Base-by-base conservation (phyloP, 2,113 vertebrate species). In the Pimephales promelas region DNA sequence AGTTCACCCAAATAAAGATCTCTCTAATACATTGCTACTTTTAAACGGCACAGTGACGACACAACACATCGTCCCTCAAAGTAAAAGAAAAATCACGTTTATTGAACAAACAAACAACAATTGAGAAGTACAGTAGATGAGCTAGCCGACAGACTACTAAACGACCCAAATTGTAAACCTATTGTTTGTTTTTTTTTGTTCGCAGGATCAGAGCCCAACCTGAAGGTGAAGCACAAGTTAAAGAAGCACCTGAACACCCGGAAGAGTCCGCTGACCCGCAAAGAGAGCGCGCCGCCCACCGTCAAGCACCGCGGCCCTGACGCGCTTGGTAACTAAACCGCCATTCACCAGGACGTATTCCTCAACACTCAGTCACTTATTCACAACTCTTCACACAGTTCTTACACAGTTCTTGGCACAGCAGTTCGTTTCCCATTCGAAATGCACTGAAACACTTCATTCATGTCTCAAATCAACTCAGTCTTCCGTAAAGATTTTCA, bases 151-250 rank as follows among this genome's bases (percentile, higher is more conserved):
- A 26, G n/a, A 13, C 5, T 26, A 61, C 11, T 26, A 14, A 14
- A 28, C 1, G 6, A 43, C 70, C 7, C 10, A 72, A 54, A 54
- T 45, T 3, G 18, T 59, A 26, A 40, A 18, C 22, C 11, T 26
- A 9, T 22, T 59, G 9, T 18, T 52, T 52, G 16, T 73, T n/a
- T 68, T 36, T 36, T 47, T 14, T 79, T 57, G 45, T 13, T 0
- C 52, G 0, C 92, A 99, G 97, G 95, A 0, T 99, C 97, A 0
- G 98, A 99, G 91, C 98, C 98, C 89, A 98, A 96, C 90, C 93
- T 98, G 89, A 99, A 98, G 92, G 94, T 94, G 86, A 96, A 96
- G 45, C 94, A 93, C 86, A 96, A 95, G 87, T 31, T 87, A 86
- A 97, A 96, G 92, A 98, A 98, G 90, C 94, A 96, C 80, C 81